Base-by-base conservation (phyloP, 2,888 invertebrate species). In the Synanthedon formicaeformis region DNA sequence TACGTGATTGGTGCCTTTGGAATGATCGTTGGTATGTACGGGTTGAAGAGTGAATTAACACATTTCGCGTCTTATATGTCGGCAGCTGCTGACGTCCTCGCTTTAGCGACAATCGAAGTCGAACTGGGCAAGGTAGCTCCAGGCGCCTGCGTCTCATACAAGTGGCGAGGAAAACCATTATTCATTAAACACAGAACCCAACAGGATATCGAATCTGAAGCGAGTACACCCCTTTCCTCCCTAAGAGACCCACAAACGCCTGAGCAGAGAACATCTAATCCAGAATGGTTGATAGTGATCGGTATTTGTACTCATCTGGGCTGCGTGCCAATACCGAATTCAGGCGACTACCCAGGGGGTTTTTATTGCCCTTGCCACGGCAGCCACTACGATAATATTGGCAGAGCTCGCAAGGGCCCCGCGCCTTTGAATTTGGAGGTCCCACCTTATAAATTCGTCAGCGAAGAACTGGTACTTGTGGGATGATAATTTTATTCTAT, bases 301-400 rank as follows among this genome's bases (percentile, higher is more conserved):
- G 96, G 95, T 51, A 91, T 96, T 58, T 94, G 94, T 72, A 94
- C 94, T 10, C 94, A 95, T 78, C 84, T 94, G 53, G 94, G 96
- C 14, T 96, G 96, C 78, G 92, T 96, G 41, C 96, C 96, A 2
- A 91, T 96, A 52, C 89, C 93, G 1, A 90, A 90, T 59, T 72
- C 88, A 4, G 92, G 92, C 4, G 92, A 93, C 54, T 93, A 78
- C 67, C 63, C 70, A 1, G 92, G 92, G 12, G 95, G 94, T 4
- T 95, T 82, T 58, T 95, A 92, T 71, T 95, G 95, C 64, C 94
- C 95, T 0, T 95, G 95, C 70, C 95, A 95, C 66, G 95, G 95
- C 2, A 93, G 94, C 54, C 94, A 95, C 73, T 95, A 91, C 68
- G 95, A 95, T 68, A 91, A 89, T 23, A 85, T 93, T 2, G 95